Conservation (phyloP, 2,797 vertebrate genomes). For the Schizothorax lantsangensis region DNA sequence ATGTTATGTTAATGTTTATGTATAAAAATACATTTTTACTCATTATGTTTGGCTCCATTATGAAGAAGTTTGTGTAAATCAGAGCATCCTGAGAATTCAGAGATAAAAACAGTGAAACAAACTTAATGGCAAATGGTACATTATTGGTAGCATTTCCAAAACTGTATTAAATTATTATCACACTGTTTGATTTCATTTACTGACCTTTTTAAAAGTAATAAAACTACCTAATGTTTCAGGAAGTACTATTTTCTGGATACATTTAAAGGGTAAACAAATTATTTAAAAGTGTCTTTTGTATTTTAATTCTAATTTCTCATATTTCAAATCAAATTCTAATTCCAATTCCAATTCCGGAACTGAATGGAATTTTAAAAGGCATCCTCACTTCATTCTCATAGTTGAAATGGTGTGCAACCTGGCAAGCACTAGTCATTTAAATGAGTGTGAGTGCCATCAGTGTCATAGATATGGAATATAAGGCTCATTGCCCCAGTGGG, state of each 20-base stretch:
- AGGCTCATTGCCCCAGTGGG: slow-evolving; percentile 17
- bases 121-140: not conserved
- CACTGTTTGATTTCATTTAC: no score
- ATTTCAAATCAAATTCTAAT: not conserved
- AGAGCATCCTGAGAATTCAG: not conserved
- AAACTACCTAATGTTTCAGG: not conserved
- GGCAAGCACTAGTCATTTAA: not conserved
- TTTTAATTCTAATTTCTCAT: not conserved
- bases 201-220: no score
- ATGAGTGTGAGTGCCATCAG: not conserved
- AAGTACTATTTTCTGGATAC: not conserved
- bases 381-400: not conserved
- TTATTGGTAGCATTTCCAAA: not conserved
- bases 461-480: slow-evolving; percentile 13
- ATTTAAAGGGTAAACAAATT: not conserved
- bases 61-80: not conserved
- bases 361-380: not conserved
- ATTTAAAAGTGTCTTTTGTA: not conserved
- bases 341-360: not conserved
- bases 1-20: no score
- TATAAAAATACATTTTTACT: not conserved
- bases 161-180: not conserved
- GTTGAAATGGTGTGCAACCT: not conserved
- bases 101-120: no score
- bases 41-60: not conserved